A percentile compares a stretch with the other conserved stretches of the same genome.
Conservation (phyloP, 2,113 vertebrate species). For the Odocoileus virginianus region DNA sequence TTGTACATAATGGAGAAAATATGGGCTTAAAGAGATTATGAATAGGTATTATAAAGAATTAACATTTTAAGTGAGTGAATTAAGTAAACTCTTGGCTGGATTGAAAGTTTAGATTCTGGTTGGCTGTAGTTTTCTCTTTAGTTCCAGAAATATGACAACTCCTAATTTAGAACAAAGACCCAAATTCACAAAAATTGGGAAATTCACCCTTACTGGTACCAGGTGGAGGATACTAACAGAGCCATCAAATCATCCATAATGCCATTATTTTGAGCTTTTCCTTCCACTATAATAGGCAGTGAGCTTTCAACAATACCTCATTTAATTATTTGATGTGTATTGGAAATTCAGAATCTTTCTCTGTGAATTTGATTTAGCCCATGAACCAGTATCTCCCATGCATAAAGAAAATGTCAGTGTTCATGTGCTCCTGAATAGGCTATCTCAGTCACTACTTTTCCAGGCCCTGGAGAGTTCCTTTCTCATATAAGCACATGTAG, state of each 20-base stretch:
- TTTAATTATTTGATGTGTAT: not conserved
- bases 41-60: not conserved
- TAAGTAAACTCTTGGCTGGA: constrained; percentile 21
- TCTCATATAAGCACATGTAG: not conserved
- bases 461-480: not conserved
- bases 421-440: not conserved
- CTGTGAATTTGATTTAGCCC: not conserved
- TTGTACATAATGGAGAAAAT: not conserved
- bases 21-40: not conserved
- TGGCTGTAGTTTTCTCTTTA: not conserved
- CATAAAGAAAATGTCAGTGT: not conserved
- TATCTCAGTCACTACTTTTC: not conserved
- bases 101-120: not conserved
- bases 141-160: not conserved
- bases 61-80: not conserved
- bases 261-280: not conserved
- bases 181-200: not conserved
- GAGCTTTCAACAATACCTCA: not conserved
- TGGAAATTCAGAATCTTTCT: not conserved
- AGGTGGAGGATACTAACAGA: not conserved
- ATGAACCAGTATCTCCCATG: not conserved
- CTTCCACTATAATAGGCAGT: not conserved
- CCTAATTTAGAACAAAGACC: not conserved
- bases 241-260: not conserved
- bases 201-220: rapidly evolving